Evolutionary conservation across 2,888 invertebrate species (phyloP), one percentile per base, ranked within the genome.

Genomic region (Pterostichus madidus): DNA sequence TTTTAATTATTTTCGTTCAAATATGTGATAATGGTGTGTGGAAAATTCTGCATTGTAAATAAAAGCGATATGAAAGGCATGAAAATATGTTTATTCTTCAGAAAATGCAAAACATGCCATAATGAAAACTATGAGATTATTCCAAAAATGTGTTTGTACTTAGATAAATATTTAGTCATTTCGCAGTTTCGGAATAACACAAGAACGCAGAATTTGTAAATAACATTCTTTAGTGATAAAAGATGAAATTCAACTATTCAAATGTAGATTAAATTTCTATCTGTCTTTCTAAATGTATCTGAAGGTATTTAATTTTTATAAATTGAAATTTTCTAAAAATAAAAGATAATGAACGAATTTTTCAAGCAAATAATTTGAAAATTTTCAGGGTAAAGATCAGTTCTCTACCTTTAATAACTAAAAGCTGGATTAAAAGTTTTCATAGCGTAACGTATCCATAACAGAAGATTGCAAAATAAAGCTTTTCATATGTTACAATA

Each of bases 311-410:
- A 61, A 49, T 49, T 49, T 49, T 49, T 49, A 49, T 49, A 39
- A 39, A 49, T 49, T 49, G 49, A 13, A 49, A 5, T 39, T 39
- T 39, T 39, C 5, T 39, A 5, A 49, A 49, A n/a, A 0, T 5
- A 39, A 39, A 35, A 35, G 3, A 35, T 35, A 35, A 46, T n/a
- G n/a, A 46, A 10, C n/a, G n/a, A 49, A 64, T 39, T n/a, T 13
- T 7, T 11, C 13, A 64, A 64, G 64, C 35, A 64, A 64, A 64
- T 64, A 64, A 64, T 32, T 64, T 64, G 64, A 6, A 64, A 64
- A 0, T 31, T 64, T 53, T 64, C 64, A 64, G 64, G 64, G 64
- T 35, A 35, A 64, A 35, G 35, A 32, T 35, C 4, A n/a, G 35
- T 32, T 64, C 35, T 64, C 0, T 49, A 39, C 11, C 3, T 24